A percentile compares a stretch with the other conserved stretches of the same genome.
Conservation (phyloP, 1,140 invertebrate species). For the Trialeurodes vaporariorum region DNA sequence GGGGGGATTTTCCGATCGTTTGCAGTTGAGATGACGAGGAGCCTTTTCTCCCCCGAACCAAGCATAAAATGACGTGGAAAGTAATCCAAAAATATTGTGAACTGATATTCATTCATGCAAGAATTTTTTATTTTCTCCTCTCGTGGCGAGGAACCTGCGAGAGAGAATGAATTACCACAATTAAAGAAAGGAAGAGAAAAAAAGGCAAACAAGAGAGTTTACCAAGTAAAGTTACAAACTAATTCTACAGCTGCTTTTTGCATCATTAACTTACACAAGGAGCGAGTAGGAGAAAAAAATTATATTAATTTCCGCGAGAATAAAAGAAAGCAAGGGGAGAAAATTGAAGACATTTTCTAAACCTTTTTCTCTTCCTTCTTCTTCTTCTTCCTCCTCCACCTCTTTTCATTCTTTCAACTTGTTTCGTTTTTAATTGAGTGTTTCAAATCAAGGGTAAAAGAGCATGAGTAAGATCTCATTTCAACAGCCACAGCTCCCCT, state of each 20-base stretch:
- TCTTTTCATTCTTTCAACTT: background rate
- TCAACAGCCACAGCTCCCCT: too few species aligned
- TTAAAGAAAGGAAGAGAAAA: background rate
- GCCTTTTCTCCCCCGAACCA: too few species aligned
- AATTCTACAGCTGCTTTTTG: background rate
- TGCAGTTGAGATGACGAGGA: too few species aligned
- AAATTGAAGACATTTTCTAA: background rate
- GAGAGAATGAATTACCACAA: background rate
- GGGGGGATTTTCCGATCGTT: too few species aligned
- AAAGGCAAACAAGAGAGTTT: background rate
- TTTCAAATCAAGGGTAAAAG: too few species aligned
- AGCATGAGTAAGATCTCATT: too few species aligned
- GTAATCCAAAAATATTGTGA: too few species aligned
- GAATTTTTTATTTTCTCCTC: too few species aligned
- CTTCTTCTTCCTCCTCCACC: too few species aligned
- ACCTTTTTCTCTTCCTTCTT: background rate
- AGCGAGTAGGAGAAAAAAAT: background rate
- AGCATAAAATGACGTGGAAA: too few species aligned
- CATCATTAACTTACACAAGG: background rate
- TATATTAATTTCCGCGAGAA: background rate
- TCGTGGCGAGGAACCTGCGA: too few species aligned
- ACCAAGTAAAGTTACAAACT: background rate
- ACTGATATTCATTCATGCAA: too few species aligned
- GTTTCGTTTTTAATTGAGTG: background rate
- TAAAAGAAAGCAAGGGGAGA: background rate